phyloP scores from a whole-genome alignment of 2,797 vertebrate genomes.

The Manis javanica region DNA sequence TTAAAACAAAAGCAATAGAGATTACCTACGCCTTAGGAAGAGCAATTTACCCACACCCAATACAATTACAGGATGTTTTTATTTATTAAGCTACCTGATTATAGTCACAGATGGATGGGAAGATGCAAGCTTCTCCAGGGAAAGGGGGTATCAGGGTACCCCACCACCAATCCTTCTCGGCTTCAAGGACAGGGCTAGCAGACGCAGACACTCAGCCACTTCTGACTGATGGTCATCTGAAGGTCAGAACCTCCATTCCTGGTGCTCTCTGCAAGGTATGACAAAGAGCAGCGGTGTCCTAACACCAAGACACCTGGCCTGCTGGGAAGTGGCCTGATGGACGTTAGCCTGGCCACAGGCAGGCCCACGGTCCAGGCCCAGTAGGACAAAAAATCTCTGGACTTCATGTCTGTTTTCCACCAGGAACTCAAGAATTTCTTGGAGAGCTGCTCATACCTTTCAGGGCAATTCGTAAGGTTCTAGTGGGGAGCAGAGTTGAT shows the following conservation, averaged over 20 bases:
- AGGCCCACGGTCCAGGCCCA: background rate
- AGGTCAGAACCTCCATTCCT: background rate
- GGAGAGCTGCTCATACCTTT: background rate
- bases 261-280: background rate
- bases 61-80: background rate
- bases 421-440: background rate
- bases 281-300: background rate
- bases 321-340: background rate
- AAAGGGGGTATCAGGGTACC: background rate
- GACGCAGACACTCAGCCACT: background rate
- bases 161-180: background rate
- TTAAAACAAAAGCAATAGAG: background rate
- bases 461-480: background rate
- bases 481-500: background rate
- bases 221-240: background rate
- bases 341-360: background rate
- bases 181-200: no score
- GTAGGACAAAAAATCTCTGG: background rate
- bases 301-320: rapidly evolving
- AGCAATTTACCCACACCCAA: background rate
- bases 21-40: background rate
- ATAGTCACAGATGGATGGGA: background rate
- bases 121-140: background rate
- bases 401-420: background rate
- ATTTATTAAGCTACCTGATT: background rate